Base-by-base conservation (phyloP, 1,140 invertebrate genomes). In the Drosophila oshimai region DNA sequence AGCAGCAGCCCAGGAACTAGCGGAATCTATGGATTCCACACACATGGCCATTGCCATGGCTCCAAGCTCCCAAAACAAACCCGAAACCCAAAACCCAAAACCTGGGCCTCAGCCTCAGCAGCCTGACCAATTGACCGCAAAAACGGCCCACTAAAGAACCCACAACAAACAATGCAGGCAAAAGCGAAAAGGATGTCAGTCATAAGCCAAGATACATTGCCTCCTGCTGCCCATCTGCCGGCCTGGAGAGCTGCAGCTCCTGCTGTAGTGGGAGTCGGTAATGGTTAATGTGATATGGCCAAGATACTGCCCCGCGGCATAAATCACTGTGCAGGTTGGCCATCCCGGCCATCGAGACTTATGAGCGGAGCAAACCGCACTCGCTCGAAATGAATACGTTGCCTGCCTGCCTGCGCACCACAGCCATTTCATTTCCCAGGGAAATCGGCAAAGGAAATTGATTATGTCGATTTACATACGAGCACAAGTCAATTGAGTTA, bases 111-210 rank as follows among this genome's bases (percentile, higher is more conserved):
- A 39, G 50, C 7, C 12, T 18, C 26, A 36, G n/a, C n/a, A 41
- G 49, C 57, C 77, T 84, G 80, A 78, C 80, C 80, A 84, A 84
- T 84, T 84, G 80, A 84, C 80, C 80, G 80, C 80, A 84, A 86
- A 79, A 68, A 54, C 13, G 54, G 50, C 68, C 41, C 22, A 44
- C 41, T 44, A 71, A 84, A 41, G 41, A 55, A 36, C 39, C 22
- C 57, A 61, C 34, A 17, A 34, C 45, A 71, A 60, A 77, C 74
- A 80, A 80, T 80, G 76, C 76, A 50, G 70, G 71, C 62, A 77
- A 81, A 84, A 86, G 80, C 80, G 80, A 84, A 84, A 84, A 84
- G 80, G 80, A 84, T 84, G 80, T 80, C 80, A 84, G 80, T 84
- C 80, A 84, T 86, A 84, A 80, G 75, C 75, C 60, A 80, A 86